Conservation (phyloP, 2,797 vertebrate species). For the Falco columbarius region DNA sequence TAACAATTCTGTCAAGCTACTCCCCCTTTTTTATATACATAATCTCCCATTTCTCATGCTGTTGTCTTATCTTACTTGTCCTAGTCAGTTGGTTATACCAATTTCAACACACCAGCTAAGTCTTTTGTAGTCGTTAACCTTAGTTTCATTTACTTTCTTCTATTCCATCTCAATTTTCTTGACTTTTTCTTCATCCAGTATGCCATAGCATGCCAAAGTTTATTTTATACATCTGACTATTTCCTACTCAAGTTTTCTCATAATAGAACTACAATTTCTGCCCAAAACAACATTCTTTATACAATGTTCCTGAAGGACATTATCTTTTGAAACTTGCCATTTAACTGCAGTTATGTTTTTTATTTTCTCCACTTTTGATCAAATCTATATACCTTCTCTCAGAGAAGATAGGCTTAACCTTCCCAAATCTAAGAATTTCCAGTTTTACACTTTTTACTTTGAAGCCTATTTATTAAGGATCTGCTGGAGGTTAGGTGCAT, state of each 20-base stretch:
- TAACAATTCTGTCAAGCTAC: neutral
- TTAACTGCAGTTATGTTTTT: neutral
- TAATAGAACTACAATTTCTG: neutral
- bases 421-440: neutral
- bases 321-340: neutral
- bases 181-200: neutral
- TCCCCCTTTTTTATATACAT: neutral
- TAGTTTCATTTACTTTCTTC: neutral
- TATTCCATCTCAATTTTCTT: neutral
- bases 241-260: neutral
- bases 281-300: neutral
- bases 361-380: neutral
- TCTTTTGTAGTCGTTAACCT: neutral
- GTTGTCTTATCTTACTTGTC: neutral
- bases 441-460: neutral
- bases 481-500: neutral
- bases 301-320: neutral
- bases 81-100: neutral
- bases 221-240: neutral
- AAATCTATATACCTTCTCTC: neutral
- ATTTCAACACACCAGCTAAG: neutral
- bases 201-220: neutral
- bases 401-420: neutral
- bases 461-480: neutral
- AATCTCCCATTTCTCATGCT: neutral